Conservation (phyloP, 2,888 invertebrate genomes). For the Yponomeuta cagnagella region DNA sequence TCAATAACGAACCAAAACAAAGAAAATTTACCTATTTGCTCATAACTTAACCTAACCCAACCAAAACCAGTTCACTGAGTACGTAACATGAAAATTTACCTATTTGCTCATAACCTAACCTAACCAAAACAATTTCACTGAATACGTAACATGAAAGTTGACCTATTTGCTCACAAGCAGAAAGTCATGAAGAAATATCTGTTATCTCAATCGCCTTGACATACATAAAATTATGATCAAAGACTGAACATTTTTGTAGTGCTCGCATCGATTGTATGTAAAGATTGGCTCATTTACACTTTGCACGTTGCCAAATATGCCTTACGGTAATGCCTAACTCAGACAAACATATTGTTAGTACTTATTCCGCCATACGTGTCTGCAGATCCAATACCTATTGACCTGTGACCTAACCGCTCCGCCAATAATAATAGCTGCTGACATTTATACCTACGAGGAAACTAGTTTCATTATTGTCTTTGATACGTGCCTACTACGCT, state of each 20-base stretch:
- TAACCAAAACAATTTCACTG: too few relatives aligned
- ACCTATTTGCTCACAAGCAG: neutral
- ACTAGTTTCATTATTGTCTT: constrained; percentile 52
- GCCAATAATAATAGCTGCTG: constrained; percentile 62
- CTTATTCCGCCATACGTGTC: constrained; percentile 24
- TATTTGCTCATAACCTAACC: too few relatives aligned
- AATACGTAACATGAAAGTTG: neutral
- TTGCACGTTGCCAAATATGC: neutral
- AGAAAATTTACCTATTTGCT: too few relatives aligned
- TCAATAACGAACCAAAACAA: too few relatives aligned
- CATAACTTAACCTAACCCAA: too few relatives aligned
- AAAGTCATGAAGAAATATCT: neutral
- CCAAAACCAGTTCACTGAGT: too few relatives aligned
- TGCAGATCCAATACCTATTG: constrained; percentile 32
- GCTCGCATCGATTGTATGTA: neutral
- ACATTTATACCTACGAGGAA: constrained; percentile 50
- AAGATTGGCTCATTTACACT: neutral
- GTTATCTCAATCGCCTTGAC: neutral
- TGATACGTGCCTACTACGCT: constrained; percentile 24
- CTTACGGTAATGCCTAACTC: neutral
- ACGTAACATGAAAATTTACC: neutral
- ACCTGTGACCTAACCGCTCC: constrained; percentile 42
- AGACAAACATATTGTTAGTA: neutral
- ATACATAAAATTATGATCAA: neutral
- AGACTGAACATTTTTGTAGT: neutral